phyloP scores from a whole-genome alignment of 2,113 vertebrate species.

The Cyrtonyx montezumae region DNA sequence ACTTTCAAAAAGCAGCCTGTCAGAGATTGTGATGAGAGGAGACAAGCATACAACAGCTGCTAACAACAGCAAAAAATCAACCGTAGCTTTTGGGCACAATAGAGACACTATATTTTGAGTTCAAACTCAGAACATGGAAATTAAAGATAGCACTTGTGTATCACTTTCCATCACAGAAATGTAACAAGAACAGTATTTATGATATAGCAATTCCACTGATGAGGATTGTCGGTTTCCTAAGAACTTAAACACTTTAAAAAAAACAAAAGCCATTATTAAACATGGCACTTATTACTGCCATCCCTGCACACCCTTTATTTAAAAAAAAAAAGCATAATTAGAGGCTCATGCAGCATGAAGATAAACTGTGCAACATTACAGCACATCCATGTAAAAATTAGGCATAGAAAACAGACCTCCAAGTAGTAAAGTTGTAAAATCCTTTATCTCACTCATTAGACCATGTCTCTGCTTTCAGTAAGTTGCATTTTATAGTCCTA shows the following conservation, averaged over 20 bases:
- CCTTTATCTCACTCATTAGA: neutral
- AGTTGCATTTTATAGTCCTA: neutral
- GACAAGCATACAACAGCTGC: slow-evolving; percentile 22
- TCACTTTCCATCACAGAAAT: neutral
- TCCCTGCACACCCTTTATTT: neutral
- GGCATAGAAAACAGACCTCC: neutral
- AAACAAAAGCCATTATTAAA: neutral
- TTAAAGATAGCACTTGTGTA: neutral
- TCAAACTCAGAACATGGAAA: neutral
- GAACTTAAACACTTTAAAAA: neutral
- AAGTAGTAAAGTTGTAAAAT: neutral
- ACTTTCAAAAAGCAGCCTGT: slow-evolving; percentile 6
- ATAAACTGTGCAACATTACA: neutral
- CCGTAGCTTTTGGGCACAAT: neutral
- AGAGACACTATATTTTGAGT: neutral
- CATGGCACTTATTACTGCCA: neutral
- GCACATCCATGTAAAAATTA: neutral
- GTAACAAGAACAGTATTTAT: neutral
- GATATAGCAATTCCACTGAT: neutral
- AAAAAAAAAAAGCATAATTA: neutral
- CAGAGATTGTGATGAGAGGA: neutral
- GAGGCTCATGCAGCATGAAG: neutral
- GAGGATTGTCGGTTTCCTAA: neutral
- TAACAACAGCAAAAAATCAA: slow-evolving; percentile 30
- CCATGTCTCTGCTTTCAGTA: neutral